A percentile compares a stretch with the other conserved stretches of the same genome.
Conservation (phyloP, 1,140 invertebrate species). For the Teleogryllus occipitalis region DNA sequence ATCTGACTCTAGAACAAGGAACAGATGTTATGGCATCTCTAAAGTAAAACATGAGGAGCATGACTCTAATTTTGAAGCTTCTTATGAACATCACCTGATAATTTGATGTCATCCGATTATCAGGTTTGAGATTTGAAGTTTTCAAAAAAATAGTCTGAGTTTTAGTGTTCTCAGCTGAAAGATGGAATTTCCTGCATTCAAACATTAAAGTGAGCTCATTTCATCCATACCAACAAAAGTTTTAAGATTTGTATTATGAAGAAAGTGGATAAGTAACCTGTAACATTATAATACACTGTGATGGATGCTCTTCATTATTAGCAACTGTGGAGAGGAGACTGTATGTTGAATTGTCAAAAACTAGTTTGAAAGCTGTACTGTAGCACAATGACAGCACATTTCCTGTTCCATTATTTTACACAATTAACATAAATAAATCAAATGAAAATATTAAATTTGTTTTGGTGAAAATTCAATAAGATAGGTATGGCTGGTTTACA, state of each 20-base stretch:
- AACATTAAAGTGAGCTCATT: neutral
- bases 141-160: too few species aligned
- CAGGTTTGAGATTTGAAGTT: too few species aligned
- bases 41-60: too few species aligned
- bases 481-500: neutral
- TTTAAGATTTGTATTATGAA: conserved; percentile 7
- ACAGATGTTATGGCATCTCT: too few species aligned
- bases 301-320: neutral
- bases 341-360: too few species aligned
- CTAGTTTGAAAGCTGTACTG: neutral
- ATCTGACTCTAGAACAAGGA: too few species aligned
- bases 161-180: too few species aligned
- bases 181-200: too few species aligned
- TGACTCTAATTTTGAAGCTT: too few species aligned
- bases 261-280: neutral
- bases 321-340: neutral
- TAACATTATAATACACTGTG: neutral
- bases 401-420: neutral
- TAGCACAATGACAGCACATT: neutral
- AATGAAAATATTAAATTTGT: neutral
- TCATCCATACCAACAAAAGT: neutral
- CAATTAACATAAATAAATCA: neutral
- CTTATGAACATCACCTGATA: too few species aligned
- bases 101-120: too few species aligned
- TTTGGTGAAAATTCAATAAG: neutral